These are phyloP conservation scores for Hydraecia micacea DNA, from an alignment of 2,888 invertebrate species.

Conservation along the genomic window DNA sequence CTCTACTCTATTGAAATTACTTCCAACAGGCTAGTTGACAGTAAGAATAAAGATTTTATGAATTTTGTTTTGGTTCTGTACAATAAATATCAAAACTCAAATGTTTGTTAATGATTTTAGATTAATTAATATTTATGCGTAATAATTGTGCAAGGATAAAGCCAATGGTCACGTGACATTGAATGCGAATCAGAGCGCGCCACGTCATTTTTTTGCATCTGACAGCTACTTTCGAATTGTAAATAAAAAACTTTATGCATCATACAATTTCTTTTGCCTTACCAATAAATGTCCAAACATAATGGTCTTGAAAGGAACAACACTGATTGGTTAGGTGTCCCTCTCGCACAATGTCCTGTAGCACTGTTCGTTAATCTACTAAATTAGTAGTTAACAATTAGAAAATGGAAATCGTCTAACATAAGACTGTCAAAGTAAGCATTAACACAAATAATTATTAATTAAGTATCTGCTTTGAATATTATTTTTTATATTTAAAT, in stretches of 20 bases:
- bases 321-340: neutral
- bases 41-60: neutral
- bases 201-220: neutral
- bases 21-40: constrained; percentile 39
- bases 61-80: neutral
- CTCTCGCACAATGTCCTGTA: neutral
- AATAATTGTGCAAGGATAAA: neutral
- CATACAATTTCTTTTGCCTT: constrained; percentile 7
- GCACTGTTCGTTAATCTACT: neutral
- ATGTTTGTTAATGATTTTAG: neutral
- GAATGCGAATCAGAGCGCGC: neutral
- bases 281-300: neutral
- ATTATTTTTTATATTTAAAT: neutral
- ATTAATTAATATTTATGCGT: neutral
- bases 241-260: neutral
- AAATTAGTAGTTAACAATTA: constrained; percentile 1
- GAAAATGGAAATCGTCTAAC: neutral
- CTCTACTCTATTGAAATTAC: constrained; percentile 50
- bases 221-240: neutral
- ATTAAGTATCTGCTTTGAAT: neutral
- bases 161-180: neutral
- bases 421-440: neutral
- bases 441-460: neutral
- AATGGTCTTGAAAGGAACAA: constrained; percentile 3
- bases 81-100: neutral